A percentile compares a stretch with the other conserved stretches of the same genome.
These are phyloP conservation scores for Drosophila triauraria DNA, from an alignment of 1,140 invertebrate species.

Conservation along the genomic window DNA sequence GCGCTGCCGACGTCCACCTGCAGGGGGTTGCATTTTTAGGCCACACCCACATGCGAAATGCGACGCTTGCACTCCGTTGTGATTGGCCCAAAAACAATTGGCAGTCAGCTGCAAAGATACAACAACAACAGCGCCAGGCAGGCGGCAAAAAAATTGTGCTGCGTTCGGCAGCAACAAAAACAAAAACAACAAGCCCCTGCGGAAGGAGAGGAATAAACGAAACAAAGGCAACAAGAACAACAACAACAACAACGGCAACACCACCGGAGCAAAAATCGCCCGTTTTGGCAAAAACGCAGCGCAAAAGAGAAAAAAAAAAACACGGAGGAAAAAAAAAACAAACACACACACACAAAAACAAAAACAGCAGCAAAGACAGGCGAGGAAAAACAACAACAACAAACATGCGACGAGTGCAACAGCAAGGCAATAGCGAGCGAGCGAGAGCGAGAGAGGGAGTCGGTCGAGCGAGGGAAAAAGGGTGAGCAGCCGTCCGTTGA, in stretches of 20 bases:
- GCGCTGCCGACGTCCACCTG: constrained; percentile 39
- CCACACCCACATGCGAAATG: constrained; percentile 84
- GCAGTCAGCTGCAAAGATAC: constrained; percentile 79
- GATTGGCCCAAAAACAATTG: constrained; percentile 84
- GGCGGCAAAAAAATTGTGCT: constrained; percentile 45
- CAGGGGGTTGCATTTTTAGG: constrained; percentile 84
- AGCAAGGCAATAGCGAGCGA: constrained; percentile 20
- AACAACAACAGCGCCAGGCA: constrained; percentile 59
- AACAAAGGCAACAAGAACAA: constrained; percentile 51
- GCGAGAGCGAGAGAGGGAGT: constrained; percentile 11
- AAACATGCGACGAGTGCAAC: constrained; percentile 34
- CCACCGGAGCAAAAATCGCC: constrained; percentile 71
- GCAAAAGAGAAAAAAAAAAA: constrained; percentile 38
- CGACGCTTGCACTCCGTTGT: constrained; percentile 82
- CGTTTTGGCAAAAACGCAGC: constrained; percentile 65
- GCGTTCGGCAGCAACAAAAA: constrained; percentile 52
- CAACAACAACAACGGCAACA: constrained; percentile 24
- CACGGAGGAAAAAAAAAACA: constrained; percentile 26
- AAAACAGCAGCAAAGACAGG: constrained; percentile 9
- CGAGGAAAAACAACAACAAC: constrained; percentile 11
- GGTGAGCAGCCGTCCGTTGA: constrained; percentile 3
- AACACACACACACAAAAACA: constrained; percentile 16
- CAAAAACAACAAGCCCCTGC: constrained; percentile 4
- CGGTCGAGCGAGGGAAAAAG: constrained; percentile 15
- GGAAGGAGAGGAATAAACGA: constrained; percentile 26